Percentiles rank a stretch among this genome's conserved stretches.
Evolutionary conservation across 2,888 invertebrate species (phyloP).

Genomic region (Melinaea menophilus): DNA sequence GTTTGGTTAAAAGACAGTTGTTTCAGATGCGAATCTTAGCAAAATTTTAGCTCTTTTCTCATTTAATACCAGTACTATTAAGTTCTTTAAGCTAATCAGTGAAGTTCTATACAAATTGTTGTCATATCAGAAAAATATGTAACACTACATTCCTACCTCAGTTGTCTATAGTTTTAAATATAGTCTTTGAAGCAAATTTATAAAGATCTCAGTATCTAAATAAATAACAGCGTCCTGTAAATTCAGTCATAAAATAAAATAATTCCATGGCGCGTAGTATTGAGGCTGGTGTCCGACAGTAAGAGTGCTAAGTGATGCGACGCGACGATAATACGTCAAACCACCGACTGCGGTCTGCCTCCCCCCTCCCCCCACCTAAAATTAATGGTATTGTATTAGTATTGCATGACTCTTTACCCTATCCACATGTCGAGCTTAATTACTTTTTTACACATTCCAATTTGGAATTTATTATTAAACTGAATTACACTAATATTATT

Average conservation of each 20-base stretch:
- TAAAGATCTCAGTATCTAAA: neutral
- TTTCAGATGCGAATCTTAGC: no score
- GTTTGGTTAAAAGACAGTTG: no score
- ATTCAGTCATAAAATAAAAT: conserved; percentile 10
- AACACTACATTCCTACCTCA: no score
- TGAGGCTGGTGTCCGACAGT: conserved; percentile 35
- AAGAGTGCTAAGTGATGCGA: conserved; percentile 53
- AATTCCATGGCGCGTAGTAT: conserved; percentile 21
- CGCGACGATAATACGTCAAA: conserved; percentile 65
- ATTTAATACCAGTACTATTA: no score
- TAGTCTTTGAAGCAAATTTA: no score
- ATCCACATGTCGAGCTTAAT: neutral
- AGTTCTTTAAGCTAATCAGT: no score
- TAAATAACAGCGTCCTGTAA: neutral
- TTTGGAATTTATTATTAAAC: neutral
- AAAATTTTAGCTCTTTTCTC: no score
- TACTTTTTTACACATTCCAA: conserved; percentile 1
- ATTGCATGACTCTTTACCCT: conserved; percentile 21
- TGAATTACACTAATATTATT: neutral
- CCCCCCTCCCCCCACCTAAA: conserved; percentile 44
- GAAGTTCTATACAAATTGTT: no score
- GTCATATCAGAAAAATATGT: no score
- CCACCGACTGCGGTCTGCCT: conserved; percentile 52
- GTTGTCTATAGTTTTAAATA: no score
- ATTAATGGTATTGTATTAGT: conserved; percentile 43